These are phyloP conservation scores for Enteromius mattozi DNA, from an alignment of 2,797 vertebrate species.

Conservation along the genomic window DNA sequence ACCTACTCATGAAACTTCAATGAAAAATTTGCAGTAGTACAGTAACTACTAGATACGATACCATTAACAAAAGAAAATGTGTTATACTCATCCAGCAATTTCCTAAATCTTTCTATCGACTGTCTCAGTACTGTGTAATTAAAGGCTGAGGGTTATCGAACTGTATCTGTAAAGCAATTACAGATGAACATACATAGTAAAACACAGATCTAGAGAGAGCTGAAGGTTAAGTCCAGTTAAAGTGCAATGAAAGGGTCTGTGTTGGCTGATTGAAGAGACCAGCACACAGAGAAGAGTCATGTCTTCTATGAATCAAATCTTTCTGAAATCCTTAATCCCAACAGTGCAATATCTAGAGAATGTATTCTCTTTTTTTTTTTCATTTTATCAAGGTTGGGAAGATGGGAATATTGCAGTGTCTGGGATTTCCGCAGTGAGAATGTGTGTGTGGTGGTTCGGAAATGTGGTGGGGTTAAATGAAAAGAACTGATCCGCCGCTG, in stretches of 20 bases:
- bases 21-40: neutral
- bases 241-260: constrained; percentile 35
- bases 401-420: constrained; percentile 41
- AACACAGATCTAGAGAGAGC: constrained; percentile 22
- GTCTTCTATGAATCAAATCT: constrained; percentile 31
- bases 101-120: neutral
- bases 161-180: neutral
- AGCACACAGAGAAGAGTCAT: constrained; percentile 9
- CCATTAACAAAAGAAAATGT: neutral
- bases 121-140: neutral
- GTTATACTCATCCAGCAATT: neutral
- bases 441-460: constrained; percentile 45
- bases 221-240: constrained; percentile 16
- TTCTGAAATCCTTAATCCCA: constrained; percentile 48
- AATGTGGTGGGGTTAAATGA: constrained; percentile 57
- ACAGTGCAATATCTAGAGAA: constrained; percentile 31
- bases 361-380: no score
- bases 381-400: constrained; percentile 26
- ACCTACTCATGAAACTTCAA: neutral
- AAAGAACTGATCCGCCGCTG: constrained; percentile 49
- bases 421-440: constrained; percentile 19
- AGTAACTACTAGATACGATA: neutral
- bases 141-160: neutral
- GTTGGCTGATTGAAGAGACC: constrained; percentile 40
- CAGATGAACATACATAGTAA: constrained; percentile 12